Evolutionary conservation across 2,888 invertebrate species (phyloP).

Genomic region (Sphinx pinastri): DNA sequence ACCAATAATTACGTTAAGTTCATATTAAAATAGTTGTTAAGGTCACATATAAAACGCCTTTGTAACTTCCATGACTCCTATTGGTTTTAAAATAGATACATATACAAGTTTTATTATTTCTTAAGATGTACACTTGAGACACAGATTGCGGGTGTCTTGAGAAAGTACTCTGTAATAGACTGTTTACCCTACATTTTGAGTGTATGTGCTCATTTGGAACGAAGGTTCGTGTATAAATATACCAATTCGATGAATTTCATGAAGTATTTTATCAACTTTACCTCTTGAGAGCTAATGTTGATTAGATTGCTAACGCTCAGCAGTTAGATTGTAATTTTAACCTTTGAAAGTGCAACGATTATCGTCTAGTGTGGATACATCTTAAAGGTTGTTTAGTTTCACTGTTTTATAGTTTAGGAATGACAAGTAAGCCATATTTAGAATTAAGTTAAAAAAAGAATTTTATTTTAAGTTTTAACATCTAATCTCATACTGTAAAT

Average conservation of each 20-base stretch:
- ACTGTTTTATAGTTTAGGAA: background rate
- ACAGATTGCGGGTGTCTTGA: no score
- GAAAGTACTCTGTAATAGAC: no score
- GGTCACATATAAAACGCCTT: background rate
- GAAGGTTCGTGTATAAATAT: no score
- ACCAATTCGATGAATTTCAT: no score
- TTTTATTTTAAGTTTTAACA: background rate
- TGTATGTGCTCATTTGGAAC: no score
- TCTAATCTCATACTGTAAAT: background rate
- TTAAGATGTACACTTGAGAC: no score
- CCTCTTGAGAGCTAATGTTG: no score
- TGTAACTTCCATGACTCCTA: background rate
- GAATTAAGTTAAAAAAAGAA: background rate
- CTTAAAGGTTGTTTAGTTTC: background rate
- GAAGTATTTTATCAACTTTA: no score
- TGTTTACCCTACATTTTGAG: no score
- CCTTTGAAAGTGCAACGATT: background rate
- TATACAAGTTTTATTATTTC: background rate
- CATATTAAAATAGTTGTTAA: background rate
- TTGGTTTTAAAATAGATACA: background rate
- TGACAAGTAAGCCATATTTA: slow-evolving; percentile 8
- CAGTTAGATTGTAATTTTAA: no score
- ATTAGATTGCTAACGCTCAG: no score
- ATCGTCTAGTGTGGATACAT: background rate
- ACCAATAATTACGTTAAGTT: background rate